Evolutionary conservation across 2,113 vertebrate genomes (phyloP).

Genomic region (Dascyllus trimaculatus): DNA sequence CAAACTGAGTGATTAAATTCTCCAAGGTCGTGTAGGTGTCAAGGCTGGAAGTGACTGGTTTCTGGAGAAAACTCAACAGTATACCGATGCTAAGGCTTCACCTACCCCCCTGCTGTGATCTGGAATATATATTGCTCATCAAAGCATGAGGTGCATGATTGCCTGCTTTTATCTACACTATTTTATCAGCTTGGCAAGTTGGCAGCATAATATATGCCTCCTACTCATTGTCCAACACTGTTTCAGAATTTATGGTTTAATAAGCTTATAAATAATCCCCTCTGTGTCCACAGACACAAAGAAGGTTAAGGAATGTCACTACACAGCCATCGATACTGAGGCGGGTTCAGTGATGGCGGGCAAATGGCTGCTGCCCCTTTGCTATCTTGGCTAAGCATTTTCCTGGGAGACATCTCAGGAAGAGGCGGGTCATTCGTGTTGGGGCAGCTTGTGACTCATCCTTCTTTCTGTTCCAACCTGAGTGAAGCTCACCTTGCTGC

Average conservation of each 20-base stretch:
- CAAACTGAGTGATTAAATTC: slow-evolving; percentile 40
- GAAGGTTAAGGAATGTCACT: slow-evolving; percentile 71
- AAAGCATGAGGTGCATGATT: slow-evolving; percentile 61
- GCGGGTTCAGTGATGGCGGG: slow-evolving; percentile 28
- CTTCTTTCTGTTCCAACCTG: slow-evolving; percentile 25
- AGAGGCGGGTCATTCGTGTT: slow-evolving; percentile 50
- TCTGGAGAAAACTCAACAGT: slow-evolving; percentile 20
- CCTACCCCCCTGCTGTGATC: slow-evolving; percentile 32
- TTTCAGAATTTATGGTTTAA: slow-evolving; percentile 75
- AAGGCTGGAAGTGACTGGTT: slow-evolving; percentile 15
- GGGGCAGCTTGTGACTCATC: slow-evolving; percentile 47
- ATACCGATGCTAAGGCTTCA: slow-evolving; percentile 4
- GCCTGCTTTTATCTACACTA: slow-evolving; percentile 60
- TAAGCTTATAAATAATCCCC: slow-evolving; percentile 77
- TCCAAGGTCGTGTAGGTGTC: slow-evolving; percentile 53
- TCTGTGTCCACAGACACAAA: slow-evolving; percentile 67
- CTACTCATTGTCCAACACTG: slow-evolving; percentile 66
- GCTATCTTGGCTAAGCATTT: slow-evolving; percentile 55
- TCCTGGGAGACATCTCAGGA: slow-evolving; percentile 34
- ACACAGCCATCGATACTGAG: slow-evolving; percentile 41
- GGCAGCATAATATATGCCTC: slow-evolving; percentile 66
- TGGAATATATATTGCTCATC: slow-evolving; percentile 48
- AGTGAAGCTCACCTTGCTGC: slow-evolving; percentile 30
- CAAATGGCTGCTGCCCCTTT: slow-evolving; percentile 43
- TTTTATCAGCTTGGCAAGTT: slow-evolving; percentile 69